A percentile compares a stretch with the other conserved stretches of the same genome.
Conservation (phyloP, 1,140 invertebrate genomes). For the Zaprionus vittiger region DNA sequence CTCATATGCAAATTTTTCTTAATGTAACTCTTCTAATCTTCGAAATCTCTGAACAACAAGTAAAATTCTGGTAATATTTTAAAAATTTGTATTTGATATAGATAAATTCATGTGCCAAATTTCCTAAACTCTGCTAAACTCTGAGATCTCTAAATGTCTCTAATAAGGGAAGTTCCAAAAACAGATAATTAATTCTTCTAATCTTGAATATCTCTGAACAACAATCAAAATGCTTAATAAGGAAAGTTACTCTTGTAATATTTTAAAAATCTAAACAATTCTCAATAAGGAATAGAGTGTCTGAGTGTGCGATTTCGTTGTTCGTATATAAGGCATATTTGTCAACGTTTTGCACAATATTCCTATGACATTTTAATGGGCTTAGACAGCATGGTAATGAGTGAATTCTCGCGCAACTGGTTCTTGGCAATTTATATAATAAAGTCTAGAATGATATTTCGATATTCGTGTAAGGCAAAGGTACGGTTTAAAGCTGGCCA, state of each 20-base stretch:
- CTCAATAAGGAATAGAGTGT: background rate
- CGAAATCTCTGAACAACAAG: background rate
- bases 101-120: background rate
- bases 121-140: background rate
- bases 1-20: background rate
- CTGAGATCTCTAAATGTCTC: too few species aligned
- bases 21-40: background rate
- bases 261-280: background rate
- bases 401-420: constrained; percentile 1
- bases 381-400: constrained; percentile 2
- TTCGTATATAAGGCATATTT: background rate
- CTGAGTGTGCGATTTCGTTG: background rate
- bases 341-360: background rate
- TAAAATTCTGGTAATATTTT: too few species aligned
- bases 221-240: background rate
- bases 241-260: background rate
- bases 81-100: too few species aligned
- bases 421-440: constrained; percentile 7
- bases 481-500: constrained; percentile 1
- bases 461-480: constrained; percentile 11
- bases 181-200: too few species aligned
- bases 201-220: background rate
- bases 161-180: too few species aligned
- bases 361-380: background rate
- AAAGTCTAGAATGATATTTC: constrained; percentile 1